Percentiles rank a stretch among this genome's conserved stretches.
Conservation (phyloP, 2,113 vertebrate species). For the Labrus mixtus region DNA sequence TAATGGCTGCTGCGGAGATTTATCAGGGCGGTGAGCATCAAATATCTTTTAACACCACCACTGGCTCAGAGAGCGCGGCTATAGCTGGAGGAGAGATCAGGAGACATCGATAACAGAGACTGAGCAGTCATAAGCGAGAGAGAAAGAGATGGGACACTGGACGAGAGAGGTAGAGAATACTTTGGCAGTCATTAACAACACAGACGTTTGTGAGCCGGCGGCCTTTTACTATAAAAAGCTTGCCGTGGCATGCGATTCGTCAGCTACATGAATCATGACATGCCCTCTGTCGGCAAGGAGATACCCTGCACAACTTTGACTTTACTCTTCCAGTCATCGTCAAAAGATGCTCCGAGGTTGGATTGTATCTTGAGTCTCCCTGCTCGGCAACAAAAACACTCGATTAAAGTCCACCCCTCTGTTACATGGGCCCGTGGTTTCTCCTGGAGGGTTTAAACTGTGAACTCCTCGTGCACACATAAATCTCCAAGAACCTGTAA, state of each 20-base stretch:
- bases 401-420: slow-evolving; percentile 13
- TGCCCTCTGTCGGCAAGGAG: too few species aligned
- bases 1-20: too few species aligned
- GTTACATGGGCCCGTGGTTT: background rate
- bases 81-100: slow-evolving; percentile 59
- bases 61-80: slow-evolving; percentile 38
- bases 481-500: background rate
- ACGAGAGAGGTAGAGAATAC: slow-evolving; percentile 24
- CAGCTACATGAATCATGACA: background rate
- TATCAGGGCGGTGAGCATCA: slow-evolving; percentile 48
- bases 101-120: too few species aligned
- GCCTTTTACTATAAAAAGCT: slow-evolving; percentile 29
- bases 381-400: slow-evolving; percentile 36
- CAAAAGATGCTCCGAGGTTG: slow-evolving; percentile 25
- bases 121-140: background rate
- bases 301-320: background rate
- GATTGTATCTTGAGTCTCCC: slow-evolving; percentile 21
- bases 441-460: slow-evolving; percentile 14
- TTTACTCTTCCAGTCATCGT: slow-evolving; percentile 39
- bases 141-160: slow-evolving; percentile 48
- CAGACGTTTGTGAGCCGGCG: slow-evolving; percentile 12
- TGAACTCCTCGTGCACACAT: background rate
- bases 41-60: slow-evolving; percentile 48
- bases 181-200: background rate
- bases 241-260: background rate